Evolutionary conservation across 2,888 invertebrate species (phyloP).

Genomic region (Mesorhabditis belari): DNA sequence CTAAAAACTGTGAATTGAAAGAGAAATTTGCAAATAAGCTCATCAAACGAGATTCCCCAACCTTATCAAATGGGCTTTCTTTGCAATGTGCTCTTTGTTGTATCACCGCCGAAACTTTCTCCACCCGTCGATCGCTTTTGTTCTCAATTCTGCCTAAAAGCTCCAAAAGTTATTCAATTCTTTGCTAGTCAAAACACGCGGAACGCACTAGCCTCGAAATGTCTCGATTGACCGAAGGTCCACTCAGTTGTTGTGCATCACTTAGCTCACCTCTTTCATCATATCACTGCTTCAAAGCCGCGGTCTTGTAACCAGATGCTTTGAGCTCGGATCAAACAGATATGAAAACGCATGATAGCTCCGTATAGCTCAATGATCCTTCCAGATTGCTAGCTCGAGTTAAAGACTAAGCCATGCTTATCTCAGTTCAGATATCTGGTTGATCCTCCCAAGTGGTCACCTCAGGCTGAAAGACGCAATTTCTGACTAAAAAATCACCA

Average conservation of each 20-base stretch:
- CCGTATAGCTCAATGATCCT: no score
- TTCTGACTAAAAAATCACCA: slow-evolving; percentile 8
- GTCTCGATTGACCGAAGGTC: no score
- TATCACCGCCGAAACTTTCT: slow-evolving; percentile 32
- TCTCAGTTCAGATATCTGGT: neutral
- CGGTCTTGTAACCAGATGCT: no score
- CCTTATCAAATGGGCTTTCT: slow-evolving; percentile 12
- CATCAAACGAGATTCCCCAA: slow-evolving; percentile 1
- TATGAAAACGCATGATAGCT: no score
- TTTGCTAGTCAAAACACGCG: neutral
- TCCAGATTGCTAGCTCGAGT: neutral
- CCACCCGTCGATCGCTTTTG: slow-evolving; percentile 37
- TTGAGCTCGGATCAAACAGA: no score
- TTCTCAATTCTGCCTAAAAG: slow-evolving; percentile 37
- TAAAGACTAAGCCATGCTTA: neutral
- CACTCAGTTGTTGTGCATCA: no score
- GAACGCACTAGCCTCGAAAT: no score
- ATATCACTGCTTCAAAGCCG: neutral
- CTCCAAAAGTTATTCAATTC: neutral
- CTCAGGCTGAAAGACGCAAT: neutral
- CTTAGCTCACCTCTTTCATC: no score
- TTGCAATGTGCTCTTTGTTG: slow-evolving; percentile 21
- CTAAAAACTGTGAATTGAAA: slow-evolving; percentile 8
- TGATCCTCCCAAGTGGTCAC: neutral
- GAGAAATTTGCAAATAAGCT: neutral